These are phyloP conservation scores for Scaptomyza montana DNA, from an alignment of 1,140 invertebrate species.

Conservation along the genomic window DNA sequence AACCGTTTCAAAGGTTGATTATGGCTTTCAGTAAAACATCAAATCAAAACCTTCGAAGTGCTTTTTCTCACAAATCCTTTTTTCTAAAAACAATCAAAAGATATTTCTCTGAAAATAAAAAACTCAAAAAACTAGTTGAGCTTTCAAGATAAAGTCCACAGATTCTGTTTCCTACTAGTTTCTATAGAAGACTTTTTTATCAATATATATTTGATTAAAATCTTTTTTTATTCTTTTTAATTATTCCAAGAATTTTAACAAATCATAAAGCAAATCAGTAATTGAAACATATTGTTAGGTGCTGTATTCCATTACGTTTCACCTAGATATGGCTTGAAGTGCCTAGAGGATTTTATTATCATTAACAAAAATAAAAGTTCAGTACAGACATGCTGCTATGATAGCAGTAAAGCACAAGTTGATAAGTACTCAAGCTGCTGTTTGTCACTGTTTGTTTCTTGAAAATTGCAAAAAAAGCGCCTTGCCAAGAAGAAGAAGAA, in stretches of 20 bases:
- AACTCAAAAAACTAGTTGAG: neutral
- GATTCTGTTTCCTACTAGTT: conserved; percentile 3
- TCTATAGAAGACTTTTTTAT: neutral
- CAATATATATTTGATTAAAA: neutral
- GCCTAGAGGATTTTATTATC: too few relatives aligned
- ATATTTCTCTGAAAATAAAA: conserved; percentile 1
- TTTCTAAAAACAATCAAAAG: neutral
- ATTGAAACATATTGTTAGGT: too few relatives aligned
- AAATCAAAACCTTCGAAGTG: neutral
- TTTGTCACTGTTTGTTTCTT: conserved; percentile 24
- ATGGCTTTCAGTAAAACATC: neutral
- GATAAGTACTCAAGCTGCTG: neutral
- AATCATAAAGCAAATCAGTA: too few relatives aligned
- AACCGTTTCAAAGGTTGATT: neutral
- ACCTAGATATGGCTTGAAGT: too few relatives aligned
- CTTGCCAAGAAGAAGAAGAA: conserved; percentile 13
- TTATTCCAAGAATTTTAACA: too few relatives aligned
- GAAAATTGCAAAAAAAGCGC: conserved; percentile 7
- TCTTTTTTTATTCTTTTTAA: neutral
- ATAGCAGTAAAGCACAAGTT: neutral
- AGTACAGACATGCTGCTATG: neutral
- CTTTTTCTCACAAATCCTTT: too few relatives aligned
- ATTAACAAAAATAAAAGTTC: neutral
- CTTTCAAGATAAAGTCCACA: neutral
- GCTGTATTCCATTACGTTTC: too few relatives aligned